A percentile compares a stretch with the other conserved stretches of the same genome.
Evolutionary conservation across 2,797 vertebrate species (phyloP).

Genomic region (Erpetoichthys calabaricus): DNA sequence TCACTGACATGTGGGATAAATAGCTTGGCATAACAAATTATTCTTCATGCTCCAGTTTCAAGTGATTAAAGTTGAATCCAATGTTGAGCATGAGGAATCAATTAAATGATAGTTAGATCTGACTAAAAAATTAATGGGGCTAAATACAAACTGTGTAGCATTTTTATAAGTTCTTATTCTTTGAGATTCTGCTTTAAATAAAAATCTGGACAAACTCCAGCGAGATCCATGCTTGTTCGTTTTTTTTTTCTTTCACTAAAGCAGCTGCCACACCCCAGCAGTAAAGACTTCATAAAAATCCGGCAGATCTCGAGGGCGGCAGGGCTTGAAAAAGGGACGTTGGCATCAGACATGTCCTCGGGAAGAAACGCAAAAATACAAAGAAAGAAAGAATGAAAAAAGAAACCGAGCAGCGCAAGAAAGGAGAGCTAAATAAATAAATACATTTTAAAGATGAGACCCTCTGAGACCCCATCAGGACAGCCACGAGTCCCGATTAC

Average conservation of each 20-base stretch:
- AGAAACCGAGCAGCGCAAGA: no score
- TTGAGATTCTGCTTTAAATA: constrained; percentile 57
- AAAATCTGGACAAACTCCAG: constrained; percentile 49
- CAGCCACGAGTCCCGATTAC: no score
- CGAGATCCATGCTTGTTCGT: constrained; percentile 37
- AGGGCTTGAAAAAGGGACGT: no score
- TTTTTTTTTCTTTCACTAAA: constrained; percentile 28
- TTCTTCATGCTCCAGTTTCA: constrained; percentile 50
- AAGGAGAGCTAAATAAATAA: no score
- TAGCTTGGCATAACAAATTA: constrained; percentile 56
- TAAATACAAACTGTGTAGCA: constrained; percentile 44
- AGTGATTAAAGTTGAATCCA: constrained; percentile 50
- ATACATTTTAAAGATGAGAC: no score
- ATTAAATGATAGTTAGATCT: constrained; percentile 66
- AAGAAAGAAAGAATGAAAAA: no score
- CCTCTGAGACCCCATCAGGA: no score
- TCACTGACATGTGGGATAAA: constrained; percentile 41
- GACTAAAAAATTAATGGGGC: constrained; percentile 58
- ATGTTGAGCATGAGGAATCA: constrained; percentile 57
- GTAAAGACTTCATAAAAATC: constrained; percentile 29
- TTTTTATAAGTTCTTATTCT: constrained; percentile 36
- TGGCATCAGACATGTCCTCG: no score
- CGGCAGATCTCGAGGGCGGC: no score
- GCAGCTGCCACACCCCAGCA: constrained; percentile 27
- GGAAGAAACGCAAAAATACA: no score